These are phyloP conservation scores for Choristoneura fumiferana DNA, from an alignment of 1,140 invertebrate species.

Conservation along the genomic window DNA sequence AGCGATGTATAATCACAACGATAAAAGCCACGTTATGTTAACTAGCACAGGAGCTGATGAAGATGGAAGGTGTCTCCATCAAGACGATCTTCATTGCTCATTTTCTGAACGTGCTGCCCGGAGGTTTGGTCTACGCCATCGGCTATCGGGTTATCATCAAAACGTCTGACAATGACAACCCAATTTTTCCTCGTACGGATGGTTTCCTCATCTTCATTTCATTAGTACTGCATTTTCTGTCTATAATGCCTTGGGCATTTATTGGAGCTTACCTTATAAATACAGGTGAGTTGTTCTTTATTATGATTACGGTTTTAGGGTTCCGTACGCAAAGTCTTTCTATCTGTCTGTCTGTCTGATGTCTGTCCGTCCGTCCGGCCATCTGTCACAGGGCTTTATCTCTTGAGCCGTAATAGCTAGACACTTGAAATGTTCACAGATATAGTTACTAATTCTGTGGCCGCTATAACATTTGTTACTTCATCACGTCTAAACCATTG, in stretches of 20 bases:
- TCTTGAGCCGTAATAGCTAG: too few species aligned
- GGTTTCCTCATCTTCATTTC: conserved; percentile 37
- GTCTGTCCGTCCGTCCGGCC: background rate
- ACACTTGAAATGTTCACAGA: too few species aligned
- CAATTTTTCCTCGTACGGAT: conserved; percentile 30
- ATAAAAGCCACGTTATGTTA: too few species aligned
- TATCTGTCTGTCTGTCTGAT: background rate
- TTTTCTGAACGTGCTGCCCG: conserved; percentile 46
- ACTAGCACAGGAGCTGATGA: conserved; percentile 51
- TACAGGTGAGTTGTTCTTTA: conserved; percentile 40
- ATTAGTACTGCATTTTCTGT: conserved; percentile 46
- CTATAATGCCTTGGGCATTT: conserved; percentile 41
- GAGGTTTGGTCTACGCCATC: conserved; percentile 41
- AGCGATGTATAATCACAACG: too few species aligned
- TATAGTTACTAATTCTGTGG: too few species aligned
- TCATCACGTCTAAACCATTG: too few species aligned
- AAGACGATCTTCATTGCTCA: conserved; percentile 38
- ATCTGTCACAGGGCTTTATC: too few species aligned
- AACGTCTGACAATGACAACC: too few species aligned
- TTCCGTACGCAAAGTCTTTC: background rate
- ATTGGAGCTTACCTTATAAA: conserved; percentile 43
- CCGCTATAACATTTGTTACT: too few species aligned
- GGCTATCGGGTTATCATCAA: conserved; percentile 35
- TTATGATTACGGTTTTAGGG: background rate
- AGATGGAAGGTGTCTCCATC: conserved; percentile 56